Conservation (phyloP, 2,113 vertebrate genomes). For the Nothocercus julius region DNA sequence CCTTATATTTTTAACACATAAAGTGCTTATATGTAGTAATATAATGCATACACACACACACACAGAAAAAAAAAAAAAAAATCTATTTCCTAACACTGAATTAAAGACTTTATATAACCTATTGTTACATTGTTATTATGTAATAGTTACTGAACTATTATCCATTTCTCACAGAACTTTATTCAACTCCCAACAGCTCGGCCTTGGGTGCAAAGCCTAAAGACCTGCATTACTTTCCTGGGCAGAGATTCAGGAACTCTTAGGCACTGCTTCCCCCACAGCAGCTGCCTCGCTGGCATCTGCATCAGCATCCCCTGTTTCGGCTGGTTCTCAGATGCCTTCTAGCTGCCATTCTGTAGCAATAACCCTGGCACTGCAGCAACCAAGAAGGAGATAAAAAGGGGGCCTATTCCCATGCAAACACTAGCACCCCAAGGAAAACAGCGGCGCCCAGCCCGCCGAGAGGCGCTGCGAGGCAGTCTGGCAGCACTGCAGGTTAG, state of each 20-base stretch:
- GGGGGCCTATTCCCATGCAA: neutral
- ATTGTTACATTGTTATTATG: neutral
- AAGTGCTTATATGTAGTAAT: neutral
- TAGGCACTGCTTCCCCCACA: neutral
- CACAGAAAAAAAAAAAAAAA: neutral
- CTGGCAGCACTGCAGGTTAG: fast-evolving
- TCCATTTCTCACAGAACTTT: neutral
- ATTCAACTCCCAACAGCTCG: neutral
- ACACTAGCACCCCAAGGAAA: neutral
- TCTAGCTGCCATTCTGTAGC: neutral
- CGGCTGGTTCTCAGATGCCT: neutral
- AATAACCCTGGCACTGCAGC: neutral
- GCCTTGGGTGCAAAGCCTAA: neutral
- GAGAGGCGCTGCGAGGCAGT: neutral
- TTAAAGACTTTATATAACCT: neutral
- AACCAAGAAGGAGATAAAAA: neutral
- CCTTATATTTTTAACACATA: neutral
- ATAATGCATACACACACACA: too few species aligned
- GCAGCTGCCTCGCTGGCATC: neutral
- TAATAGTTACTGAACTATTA: neutral
- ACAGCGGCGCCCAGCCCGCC: neutral
- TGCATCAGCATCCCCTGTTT: neutral
- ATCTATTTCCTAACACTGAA: neutral
- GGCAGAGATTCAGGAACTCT: neutral
- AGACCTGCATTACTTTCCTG: neutral